Conservation (phyloP, 2,888 invertebrate species). For the Hydrotaea cyrtoneurina region DNA sequence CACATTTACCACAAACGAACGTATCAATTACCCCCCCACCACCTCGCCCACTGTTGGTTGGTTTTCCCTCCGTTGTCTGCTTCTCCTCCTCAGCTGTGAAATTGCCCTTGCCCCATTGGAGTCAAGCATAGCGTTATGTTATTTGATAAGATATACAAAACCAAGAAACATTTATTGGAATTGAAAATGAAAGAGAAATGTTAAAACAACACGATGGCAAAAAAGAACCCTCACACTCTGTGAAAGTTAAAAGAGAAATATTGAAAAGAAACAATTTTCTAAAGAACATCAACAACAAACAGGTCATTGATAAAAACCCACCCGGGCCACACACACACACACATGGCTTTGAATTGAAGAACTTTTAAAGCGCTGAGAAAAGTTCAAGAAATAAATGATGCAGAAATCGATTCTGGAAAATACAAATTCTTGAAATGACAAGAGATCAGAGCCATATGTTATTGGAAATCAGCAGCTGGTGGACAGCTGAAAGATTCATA, state of each 20-base stretch:
- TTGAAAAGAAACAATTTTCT: conserved; percentile 19
- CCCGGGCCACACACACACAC: neutral
- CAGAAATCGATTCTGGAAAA: too few relatives aligned
- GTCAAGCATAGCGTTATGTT: conserved; percentile 30
- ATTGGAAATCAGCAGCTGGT: too few relatives aligned
- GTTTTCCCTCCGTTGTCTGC: neutral
- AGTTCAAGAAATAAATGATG: too few relatives aligned
- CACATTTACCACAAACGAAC: neutral
- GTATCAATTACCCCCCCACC: neutral
- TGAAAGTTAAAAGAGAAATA: neutral
- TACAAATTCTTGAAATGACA: too few relatives aligned
- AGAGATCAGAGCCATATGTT: too few relatives aligned
- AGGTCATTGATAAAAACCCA: neutral
- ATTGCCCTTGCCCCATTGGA: conserved; percentile 1
- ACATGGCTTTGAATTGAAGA: too few relatives aligned
- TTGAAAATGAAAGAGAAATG: conserved; percentile 17
- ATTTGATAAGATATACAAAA: conserved; percentile 16
- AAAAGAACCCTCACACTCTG: too few relatives aligned
- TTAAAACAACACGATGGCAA: neutral
- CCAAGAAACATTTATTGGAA: conserved; percentile 29
- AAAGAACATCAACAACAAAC: neutral
- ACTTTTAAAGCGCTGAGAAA: too few relatives aligned
- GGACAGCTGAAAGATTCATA: too few relatives aligned
- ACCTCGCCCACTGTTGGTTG: neutral
- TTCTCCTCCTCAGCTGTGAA: neutral